Percentiles rank a stretch among this genome's conserved stretches.
Evolutionary conservation across 2,888 invertebrate genomes (phyloP).

Genomic region (Microdon myrmicae): DNA sequence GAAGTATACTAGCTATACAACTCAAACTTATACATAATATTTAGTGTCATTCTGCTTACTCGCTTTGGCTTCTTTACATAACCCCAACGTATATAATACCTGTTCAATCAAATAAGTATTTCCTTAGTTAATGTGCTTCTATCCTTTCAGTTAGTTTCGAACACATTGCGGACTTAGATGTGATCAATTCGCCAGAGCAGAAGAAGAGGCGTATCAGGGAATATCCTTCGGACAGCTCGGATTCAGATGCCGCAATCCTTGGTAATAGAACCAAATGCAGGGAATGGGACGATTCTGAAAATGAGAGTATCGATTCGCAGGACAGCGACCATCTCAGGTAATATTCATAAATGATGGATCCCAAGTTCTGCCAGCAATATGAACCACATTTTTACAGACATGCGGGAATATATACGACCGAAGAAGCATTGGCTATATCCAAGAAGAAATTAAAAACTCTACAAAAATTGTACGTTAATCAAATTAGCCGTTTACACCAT

Average conservation of each 20-base stretch:
- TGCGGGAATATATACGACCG: slow-evolving; percentile 88
- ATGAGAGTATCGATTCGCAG: slow-evolving; percentile 81
- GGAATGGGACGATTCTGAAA: slow-evolving; percentile 78
- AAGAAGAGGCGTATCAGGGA: slow-evolving; percentile 71
- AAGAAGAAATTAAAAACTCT: slow-evolving; percentile 79
- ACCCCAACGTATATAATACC: no score
- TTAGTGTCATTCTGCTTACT: no score
- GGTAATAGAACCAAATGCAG: slow-evolving; percentile 73
- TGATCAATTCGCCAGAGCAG: slow-evolving; percentile 68
- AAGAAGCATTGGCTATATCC: slow-evolving; percentile 84
- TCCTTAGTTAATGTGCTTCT: neutral
- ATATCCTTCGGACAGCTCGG: slow-evolving; percentile 78
- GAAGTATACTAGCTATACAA: no score
- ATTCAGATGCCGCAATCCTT: slow-evolving; percentile 72
- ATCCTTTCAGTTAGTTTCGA: slow-evolving; percentile 59
- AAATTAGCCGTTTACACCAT: slow-evolving; percentile 80
- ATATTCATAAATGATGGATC: neutral
- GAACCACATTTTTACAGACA: slow-evolving; percentile 71
- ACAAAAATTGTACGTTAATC: slow-evolving; percentile 84
- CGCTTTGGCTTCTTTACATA: no score
- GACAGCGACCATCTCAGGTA: slow-evolving; percentile 81
- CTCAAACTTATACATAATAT: no score
- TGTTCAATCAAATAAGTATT: neutral
- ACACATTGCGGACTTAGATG: slow-evolving; percentile 68
- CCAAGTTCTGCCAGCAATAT: slow-evolving; percentile 32